Percentiles rank a stretch among this genome's conserved stretches.
phyloP scores from a whole-genome alignment of 2,888 invertebrate genomes.

The Chloroclysta siterata region DNA sequence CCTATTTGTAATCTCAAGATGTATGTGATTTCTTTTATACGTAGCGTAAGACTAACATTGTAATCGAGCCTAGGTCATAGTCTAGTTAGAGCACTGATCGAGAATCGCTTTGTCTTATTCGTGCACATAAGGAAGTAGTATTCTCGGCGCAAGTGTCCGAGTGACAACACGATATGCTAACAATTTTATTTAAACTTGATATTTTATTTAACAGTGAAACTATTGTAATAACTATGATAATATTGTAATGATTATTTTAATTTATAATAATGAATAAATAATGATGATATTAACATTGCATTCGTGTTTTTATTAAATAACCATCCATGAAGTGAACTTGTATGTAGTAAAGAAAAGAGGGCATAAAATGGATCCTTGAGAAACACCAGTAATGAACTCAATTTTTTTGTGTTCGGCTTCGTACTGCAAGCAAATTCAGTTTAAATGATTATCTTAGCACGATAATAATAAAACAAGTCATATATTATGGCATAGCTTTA shows the following conservation, averaged over 20 bases:
- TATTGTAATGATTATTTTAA: constrained; percentile 67
- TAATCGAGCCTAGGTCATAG: constrained; percentile 56
- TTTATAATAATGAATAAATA: constrained; percentile 76
- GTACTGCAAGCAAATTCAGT: neutral
- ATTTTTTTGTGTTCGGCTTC: neutral
- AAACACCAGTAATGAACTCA: neutral
- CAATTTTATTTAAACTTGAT: constrained; percentile 57
- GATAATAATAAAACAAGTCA: neutral
- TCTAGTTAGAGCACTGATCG: constrained; percentile 49
- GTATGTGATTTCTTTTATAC: constrained; percentile 79
- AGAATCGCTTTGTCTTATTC: constrained; percentile 78
- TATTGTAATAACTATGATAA: constrained; percentile 69
- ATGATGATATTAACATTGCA: constrained; percentile 66
- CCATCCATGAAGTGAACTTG: neutral
- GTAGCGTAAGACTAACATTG: constrained; percentile 76
- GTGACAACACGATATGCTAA: constrained; percentile 42
- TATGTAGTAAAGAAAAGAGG: neutral
- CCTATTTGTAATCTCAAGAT: constrained; percentile 81
- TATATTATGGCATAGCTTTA: neutral
- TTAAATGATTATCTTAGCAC: neutral
- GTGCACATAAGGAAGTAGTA: constrained; percentile 73
- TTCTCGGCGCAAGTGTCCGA: constrained; percentile 54
- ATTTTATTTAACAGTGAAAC: constrained; percentile 65
- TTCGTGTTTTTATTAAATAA: constrained; percentile 43
- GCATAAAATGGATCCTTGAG: constrained; percentile 4